Conservation (phyloP, 2,888 invertebrate genomes). For the Caenorhabditis becei region DNA sequence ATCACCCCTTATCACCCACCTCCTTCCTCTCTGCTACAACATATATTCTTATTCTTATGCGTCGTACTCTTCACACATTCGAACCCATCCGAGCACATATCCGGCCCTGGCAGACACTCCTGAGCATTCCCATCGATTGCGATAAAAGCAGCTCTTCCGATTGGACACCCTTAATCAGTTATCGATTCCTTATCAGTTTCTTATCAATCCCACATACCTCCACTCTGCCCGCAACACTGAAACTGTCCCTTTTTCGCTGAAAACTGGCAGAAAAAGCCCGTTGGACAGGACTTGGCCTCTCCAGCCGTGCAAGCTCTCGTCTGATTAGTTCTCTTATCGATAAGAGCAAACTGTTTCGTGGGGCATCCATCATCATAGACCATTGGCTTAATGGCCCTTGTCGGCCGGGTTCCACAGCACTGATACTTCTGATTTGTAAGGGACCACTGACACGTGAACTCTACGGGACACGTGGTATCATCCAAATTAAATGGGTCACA, state of each 20-base stretch:
- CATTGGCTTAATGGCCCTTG: conserved; percentile 59
- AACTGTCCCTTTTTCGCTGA: conserved; percentile 67
- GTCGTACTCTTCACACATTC: conserved; percentile 69
- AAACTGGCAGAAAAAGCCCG: conserved; percentile 74
- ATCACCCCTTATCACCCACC: conserved; percentile 28
- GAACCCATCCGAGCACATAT: conserved; percentile 70
- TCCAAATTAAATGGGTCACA: conserved; percentile 68
- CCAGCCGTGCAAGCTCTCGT: conserved; percentile 70
- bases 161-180: conserved; percentile 65
- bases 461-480: conserved; percentile 57
- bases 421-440: conserved; percentile 70
- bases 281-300: conserved; percentile 68
- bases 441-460: conserved; percentile 71
- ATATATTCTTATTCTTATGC: conserved; percentile 67
- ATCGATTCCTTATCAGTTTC: not conserved
- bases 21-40: conserved; percentile 68
- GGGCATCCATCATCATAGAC: conserved; percentile 68
- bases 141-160: conserved; percentile 68
- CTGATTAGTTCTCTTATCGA: conserved; percentile 64
- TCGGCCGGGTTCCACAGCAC: conserved; percentile 70
- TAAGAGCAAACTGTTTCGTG: conserved; percentile 66
- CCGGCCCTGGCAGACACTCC: conserved; percentile 68
- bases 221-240: conserved; percentile 74
- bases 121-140: conserved; percentile 71
- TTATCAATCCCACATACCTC: not conserved